These are phyloP conservation scores for Micromys minutus DNA, from an alignment of 2,113 vertebrate genomes.

Conservation along the genomic window DNA sequence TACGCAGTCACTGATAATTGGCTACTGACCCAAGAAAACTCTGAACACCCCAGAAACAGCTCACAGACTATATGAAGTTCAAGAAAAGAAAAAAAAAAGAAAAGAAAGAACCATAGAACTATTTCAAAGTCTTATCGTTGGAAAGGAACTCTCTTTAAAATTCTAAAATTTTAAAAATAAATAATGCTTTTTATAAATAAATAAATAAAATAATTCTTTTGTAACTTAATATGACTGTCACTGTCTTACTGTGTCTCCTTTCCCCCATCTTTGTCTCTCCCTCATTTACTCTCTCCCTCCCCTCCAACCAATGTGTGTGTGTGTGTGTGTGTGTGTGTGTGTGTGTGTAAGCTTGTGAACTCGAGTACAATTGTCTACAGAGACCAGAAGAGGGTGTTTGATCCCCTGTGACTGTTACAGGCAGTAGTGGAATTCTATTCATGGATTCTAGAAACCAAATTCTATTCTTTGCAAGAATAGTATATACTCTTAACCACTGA, in stretches of 20 bases:
- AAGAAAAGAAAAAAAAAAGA: too few relatives aligned
- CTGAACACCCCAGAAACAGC: too few relatives aligned
- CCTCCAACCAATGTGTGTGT: too few relatives aligned
- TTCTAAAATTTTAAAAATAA: too few relatives aligned
- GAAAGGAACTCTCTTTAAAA: neutral
- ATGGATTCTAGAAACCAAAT: neutral
- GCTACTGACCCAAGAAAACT: too few relatives aligned
- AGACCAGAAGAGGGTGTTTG: neutral
- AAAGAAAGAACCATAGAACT: too few relatives aligned
- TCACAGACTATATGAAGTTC: too few relatives aligned
- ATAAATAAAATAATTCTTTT: neutral
- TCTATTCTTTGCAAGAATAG: neutral
- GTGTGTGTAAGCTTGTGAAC: too few relatives aligned
- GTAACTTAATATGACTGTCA: neutral
- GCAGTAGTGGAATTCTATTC: neutral
- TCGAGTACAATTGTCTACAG: neutral
- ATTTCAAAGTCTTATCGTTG: slow-evolving; percentile 4
- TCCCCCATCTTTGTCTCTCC: neutral
- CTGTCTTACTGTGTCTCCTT: neutral
- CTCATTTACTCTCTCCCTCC: too few relatives aligned
- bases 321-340: neutral
- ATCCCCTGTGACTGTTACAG: too few relatives aligned
- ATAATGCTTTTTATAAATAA: too few relatives aligned
- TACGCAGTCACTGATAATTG: too few relatives aligned
- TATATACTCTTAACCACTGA: neutral